These are phyloP conservation scores for Chrysogorgia sp. DNA, from an alignment of 92 coral and sea anemone species.

Conservation along the genomic window DNA sequence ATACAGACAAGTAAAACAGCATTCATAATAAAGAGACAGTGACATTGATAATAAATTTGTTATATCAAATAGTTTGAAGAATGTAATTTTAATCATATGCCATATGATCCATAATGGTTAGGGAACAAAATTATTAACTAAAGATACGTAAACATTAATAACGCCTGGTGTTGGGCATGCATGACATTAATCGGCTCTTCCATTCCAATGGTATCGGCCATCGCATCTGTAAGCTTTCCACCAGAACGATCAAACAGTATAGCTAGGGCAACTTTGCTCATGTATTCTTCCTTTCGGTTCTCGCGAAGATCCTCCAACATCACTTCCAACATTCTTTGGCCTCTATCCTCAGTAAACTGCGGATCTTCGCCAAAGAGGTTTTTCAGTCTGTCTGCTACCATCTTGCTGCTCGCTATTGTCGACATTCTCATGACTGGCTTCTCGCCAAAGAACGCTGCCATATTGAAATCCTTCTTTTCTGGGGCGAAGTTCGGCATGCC, in stretches of 20 bases:
- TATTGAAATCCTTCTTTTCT: conserved; percentile 63
- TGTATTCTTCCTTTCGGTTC: conserved; percentile 67
- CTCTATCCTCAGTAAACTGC: conserved; percentile 55
- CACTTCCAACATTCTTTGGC: conserved; percentile 44
- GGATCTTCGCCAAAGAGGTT: conserved; percentile 56
- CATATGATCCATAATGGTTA: too few relatives aligned
- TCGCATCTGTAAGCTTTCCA: conserved; percentile 54
- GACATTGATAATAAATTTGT: too few relatives aligned
- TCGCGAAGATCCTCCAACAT: conserved; percentile 59
- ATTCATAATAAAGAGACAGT: too few relatives aligned
- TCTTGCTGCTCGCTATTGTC: too few relatives aligned
- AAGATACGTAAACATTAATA: too few relatives aligned
- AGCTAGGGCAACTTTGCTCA: conserved; percentile 65
- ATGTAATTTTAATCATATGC: too few relatives aligned
- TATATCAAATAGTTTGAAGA: too few relatives aligned
- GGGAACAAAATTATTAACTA: too few relatives aligned
- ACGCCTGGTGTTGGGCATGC: conserved; percentile 46
- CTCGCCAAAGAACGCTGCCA: conserved; percentile 67
- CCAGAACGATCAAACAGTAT: conserved; percentile 64
- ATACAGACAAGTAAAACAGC: too few relatives aligned
- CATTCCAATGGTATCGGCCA: conserved; percentile 58
- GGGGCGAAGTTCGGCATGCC: conserved; percentile 70
- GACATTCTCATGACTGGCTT: too few relatives aligned
- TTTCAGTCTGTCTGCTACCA: conserved; percentile 37
- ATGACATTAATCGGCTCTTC: conserved; percentile 45